Conservation (phyloP, 2,888 invertebrate species). For the Chrysolina oricalcia region DNA sequence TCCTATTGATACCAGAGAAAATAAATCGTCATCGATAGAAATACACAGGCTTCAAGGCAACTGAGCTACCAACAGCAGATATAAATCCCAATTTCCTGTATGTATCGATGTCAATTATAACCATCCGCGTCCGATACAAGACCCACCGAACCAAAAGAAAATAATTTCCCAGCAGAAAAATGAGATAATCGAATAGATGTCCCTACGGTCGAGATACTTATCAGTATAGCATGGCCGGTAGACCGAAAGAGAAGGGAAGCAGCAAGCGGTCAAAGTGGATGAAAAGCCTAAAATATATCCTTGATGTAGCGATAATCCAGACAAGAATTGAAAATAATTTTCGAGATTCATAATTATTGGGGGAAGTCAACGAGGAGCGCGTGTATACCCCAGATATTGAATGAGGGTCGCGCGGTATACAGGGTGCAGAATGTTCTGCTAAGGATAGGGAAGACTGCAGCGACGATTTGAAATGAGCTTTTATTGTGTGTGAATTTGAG, state of each 20-base stretch:
- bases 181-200: constrained; percentile 43
- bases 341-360: constrained; percentile 42
- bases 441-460: no score
- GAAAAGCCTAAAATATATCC: constrained; percentile 37
- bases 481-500: neutral
- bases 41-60: neutral
- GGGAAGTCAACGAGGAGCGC: constrained; percentile 33
- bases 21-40: neutral
- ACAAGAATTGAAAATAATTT: constrained; percentile 50
- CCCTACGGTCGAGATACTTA: constrained; percentile 49
- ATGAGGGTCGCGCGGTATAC: neutral
- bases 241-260: constrained; percentile 50
- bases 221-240: constrained; percentile 55
- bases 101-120: constrained; percentile 41
- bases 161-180: constrained; percentile 48
- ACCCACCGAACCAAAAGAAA: constrained; percentile 36
- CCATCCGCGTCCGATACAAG: constrained; percentile 34
- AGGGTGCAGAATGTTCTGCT: neutral
- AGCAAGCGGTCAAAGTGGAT: constrained; percentile 51
- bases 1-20: neutral
- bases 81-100: constrained; percentile 40
- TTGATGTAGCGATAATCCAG: constrained; percentile 42
- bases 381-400: constrained; percentile 20
- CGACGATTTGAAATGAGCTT: no score
- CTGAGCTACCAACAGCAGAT: constrained; percentile 14